These are phyloP conservation scores for Drosophila mimica DNA, from an alignment of 2,888 invertebrate genomes.

Conservation along the genomic window DNA sequence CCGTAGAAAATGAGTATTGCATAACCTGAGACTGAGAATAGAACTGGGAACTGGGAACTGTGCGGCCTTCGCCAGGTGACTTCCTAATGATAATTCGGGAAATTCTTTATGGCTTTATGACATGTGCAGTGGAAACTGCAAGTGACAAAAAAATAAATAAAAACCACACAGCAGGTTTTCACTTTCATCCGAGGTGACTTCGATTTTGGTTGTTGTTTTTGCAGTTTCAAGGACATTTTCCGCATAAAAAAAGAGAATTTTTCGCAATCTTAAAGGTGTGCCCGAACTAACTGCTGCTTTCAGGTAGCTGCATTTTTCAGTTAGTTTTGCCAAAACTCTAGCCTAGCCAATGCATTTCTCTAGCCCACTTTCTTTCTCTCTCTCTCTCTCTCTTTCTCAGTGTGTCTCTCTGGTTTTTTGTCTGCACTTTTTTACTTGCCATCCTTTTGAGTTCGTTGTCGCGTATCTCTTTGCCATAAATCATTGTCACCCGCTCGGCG, in stretches of 20 bases:
- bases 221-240: slow-evolving; percentile 77
- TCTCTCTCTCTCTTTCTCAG: slow-evolving; percentile 2
- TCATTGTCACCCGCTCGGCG: slow-evolving; percentile 84
- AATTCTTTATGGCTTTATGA: slow-evolving; percentile 58
- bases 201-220: slow-evolving; percentile 56
- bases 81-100: slow-evolving; percentile 64
- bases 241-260: slow-evolving; percentile 62
- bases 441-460: slow-evolving; percentile 79
- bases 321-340: slow-evolving; percentile 10
- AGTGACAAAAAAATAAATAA: slow-evolving; percentile 55
- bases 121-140: slow-evolving; percentile 65
- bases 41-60: slow-evolving; percentile 4
- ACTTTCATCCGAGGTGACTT: slow-evolving; percentile 51
- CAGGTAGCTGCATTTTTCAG: slow-evolving; percentile 44
- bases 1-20: slow-evolving; percentile 80
- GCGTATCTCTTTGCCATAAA: slow-evolving; percentile 83
- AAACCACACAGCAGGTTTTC: slow-evolving; percentile 70
- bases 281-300: slow-evolving; percentile 5
- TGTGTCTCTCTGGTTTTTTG: slow-evolving; percentile 13
- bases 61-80: slow-evolving; percentile 68
- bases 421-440: slow-evolving; percentile 50
- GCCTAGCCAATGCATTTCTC: slow-evolving; percentile 22
- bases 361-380: slow-evolving; percentile 27
- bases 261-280: slow-evolving; percentile 39
- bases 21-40: slow-evolving; percentile 55